phyloP scores from a whole-genome alignment of 2,797 vertebrate species.

The Onychomys leucogaster region DNA sequence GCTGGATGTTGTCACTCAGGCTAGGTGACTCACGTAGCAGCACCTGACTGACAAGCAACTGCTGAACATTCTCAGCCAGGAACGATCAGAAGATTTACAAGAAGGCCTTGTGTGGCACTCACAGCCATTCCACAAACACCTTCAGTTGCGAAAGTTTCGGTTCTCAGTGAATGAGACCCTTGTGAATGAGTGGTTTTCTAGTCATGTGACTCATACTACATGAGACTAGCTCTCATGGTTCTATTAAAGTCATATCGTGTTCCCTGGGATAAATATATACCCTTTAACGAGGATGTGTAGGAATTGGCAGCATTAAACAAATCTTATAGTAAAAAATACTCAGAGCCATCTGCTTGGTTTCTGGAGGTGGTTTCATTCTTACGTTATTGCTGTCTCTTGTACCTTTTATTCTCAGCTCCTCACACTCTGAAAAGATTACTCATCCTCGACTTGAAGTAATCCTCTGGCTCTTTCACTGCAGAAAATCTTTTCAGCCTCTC shows the following conservation, averaged over 20 bases:
- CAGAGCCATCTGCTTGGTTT: constrained; percentile 35
- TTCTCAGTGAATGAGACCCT: constrained; percentile 62
- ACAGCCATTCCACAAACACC: constrained; percentile 43
- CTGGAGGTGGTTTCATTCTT: constrained; percentile 70
- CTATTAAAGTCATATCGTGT: constrained; percentile 69
- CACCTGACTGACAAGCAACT: background rate
- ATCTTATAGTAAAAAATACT: constrained; percentile 61
- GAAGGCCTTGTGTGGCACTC: constrained; percentile 6
- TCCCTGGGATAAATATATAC: constrained; percentile 65
- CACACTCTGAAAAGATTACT: constrained; percentile 43
- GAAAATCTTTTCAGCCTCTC: constrained; percentile 2
- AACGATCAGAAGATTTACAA: constrained; percentile 50
- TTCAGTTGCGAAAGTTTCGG: constrained; percentile 22
- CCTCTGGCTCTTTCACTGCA: constrained; percentile 36
- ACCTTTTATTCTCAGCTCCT: constrained; percentile 51
- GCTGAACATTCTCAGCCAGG: constrained; percentile 49
- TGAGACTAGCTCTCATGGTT: constrained; percentile 57
- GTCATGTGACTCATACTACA: constrained; percentile 69
- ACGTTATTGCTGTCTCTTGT: constrained; percentile 32
- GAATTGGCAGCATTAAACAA: constrained; percentile 69
- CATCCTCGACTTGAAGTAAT: constrained; percentile 61
- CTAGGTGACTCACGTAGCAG: background rate
- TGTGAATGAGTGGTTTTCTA: constrained; percentile 42
- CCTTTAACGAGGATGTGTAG: constrained; percentile 56
- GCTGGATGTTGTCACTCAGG: background rate